Percentiles rank a stretch among this genome's conserved stretches.
phyloP scores from a whole-genome alignment of 1,140 invertebrate species.

The Galleria mellonella region DNA sequence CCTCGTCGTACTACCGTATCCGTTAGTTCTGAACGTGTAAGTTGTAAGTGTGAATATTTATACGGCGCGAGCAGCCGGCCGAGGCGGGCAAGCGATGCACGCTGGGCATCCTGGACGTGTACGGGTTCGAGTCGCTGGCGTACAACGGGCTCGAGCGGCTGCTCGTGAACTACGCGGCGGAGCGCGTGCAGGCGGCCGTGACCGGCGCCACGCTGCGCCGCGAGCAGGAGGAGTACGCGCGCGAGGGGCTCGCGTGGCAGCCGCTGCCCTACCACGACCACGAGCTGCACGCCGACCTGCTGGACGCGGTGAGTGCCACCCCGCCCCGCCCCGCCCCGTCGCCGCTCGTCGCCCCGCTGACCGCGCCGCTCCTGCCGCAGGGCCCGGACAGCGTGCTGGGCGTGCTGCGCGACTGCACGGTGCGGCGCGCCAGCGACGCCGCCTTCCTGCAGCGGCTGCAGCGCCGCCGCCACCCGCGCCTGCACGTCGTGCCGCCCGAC shows the following conservation, averaged over 20 bases:
- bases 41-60: too few relatives aligned
- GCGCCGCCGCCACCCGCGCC: conserved; percentile 79
- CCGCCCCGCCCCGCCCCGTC: conserved; percentile 2
- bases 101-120: conserved; percentile 89
- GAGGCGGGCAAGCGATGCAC: conserved; percentile 70
- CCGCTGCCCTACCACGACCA: conserved; percentile 38
- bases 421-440: conserved; percentile 72
- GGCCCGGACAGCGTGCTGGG: conserved; percentile 52
- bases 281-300: conserved; percentile 38
- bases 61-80: conserved; percentile 9
- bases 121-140: conserved; percentile 90
- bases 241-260: not conserved
- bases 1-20: too few relatives aligned
- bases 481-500: conserved; percentile 67
- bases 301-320: conserved; percentile 19
- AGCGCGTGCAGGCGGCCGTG: conserved; percentile 89
- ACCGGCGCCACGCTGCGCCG: conserved; percentile 80
- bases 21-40: too few relatives aligned
- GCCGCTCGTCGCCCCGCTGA: conserved; percentile 50
- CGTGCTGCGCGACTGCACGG: conserved; percentile 78
- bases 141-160: conserved; percentile 86
- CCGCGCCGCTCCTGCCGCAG: conserved; percentile 30
- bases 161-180: conserved; percentile 93
- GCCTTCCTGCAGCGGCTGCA: conserved; percentile 84
- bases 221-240: conserved; percentile 90